Conservation (phyloP, 2,113 vertebrate species). For the Aix galericulata region DNA sequence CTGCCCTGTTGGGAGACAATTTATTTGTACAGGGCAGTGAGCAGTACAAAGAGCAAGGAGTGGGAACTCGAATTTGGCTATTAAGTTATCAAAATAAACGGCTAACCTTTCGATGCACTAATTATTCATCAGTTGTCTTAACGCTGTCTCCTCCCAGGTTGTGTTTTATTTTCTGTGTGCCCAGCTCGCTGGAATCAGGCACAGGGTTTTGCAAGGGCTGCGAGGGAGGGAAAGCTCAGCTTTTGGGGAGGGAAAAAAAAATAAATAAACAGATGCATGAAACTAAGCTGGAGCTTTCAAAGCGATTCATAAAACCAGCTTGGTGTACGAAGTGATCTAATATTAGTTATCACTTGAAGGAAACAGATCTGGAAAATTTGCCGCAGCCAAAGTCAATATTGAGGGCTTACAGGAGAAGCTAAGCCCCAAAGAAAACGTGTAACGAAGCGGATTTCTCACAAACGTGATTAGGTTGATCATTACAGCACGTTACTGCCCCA, state of each 20-base stretch:
- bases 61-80: not conserved
- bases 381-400: constrained; percentile 55
- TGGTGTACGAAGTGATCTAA: not conserved
- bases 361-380: constrained; percentile 16
- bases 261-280: not conserved
- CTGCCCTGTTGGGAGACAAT: not conserved
- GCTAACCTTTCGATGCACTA: not conserved
- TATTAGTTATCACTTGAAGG: constrained; percentile 41
- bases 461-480: constrained; percentile 13
- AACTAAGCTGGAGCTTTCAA: constrained; percentile 28
- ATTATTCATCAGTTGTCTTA: constrained; percentile 34
- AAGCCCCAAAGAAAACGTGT: constrained; percentile 52
- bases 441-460: constrained; percentile 42
- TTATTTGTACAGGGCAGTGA: constrained; percentile 18
- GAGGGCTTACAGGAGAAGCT: not conserved
- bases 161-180: not conserved
- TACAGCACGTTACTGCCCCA: not conserved
- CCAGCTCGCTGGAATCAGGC: not conserved
- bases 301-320: not conserved
- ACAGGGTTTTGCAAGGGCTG: not conserved
- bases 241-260: not conserved
- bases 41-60: not conserved
- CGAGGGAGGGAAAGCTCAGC: not conserved
- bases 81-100: constrained; percentile 40
- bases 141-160: not conserved